Evolutionary conservation across 2,888 invertebrate genomes (phyloP).

Genomic region (Amphimallon solstitiale): DNA sequence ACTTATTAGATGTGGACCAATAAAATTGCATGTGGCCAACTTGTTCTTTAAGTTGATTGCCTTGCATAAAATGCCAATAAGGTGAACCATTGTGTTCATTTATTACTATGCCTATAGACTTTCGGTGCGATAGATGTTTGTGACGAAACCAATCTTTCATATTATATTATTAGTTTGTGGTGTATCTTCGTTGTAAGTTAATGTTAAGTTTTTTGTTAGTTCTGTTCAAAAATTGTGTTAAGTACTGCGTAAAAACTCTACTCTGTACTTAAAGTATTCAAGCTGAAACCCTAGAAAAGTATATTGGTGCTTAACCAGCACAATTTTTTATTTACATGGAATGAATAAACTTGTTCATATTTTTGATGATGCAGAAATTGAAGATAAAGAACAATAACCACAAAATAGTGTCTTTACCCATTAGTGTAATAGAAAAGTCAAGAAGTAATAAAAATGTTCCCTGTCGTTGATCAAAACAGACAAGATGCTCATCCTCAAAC

Average conservation of each 20-base stretch:
- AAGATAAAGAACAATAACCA: constrained; percentile 6
- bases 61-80: no score
- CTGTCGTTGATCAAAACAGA: constrained; percentile 56
- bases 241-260: constrained; percentile 20
- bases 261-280: constrained; percentile 8
- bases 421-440: constrained; percentile 13
- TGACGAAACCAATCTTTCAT: no score
- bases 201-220: constrained; percentile 35
- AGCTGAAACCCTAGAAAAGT: constrained; percentile 12
- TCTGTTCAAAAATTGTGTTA: constrained; percentile 31
- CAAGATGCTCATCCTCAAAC: constrained; percentile 56
- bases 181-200: constrained; percentile 35
- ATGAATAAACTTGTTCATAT: constrained; percentile 21
- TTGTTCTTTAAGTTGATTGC: no score
- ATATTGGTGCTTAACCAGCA: constrained; percentile 8
- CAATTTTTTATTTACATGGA: constrained; percentile 21
- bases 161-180: constrained; percentile 34
- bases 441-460: constrained; percentile 40
- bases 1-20: no score
- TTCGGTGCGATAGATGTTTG: no score
- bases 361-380: constrained; percentile 24
- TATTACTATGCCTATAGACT: no score
- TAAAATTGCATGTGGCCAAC: no score
- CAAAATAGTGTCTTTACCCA: constrained; percentile 21
- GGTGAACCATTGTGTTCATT: no score